Conservation (phyloP, 2,113 vertebrate species). For the Gadus macrocephalus region DNA sequence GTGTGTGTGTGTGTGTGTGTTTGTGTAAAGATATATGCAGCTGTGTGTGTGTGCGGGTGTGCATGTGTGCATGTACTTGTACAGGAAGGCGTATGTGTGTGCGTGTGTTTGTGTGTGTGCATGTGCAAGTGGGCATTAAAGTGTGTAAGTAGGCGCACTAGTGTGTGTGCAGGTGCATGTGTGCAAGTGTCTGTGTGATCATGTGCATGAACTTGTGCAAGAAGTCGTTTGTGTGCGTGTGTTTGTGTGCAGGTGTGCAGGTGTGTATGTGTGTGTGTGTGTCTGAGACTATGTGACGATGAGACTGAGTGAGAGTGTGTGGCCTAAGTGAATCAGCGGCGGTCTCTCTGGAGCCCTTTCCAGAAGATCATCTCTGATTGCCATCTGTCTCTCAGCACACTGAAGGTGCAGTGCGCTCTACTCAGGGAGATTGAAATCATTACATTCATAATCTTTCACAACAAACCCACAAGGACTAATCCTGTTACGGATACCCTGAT, state of each 20-base stretch:
- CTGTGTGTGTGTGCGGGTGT: too few species aligned
- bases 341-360: neutral
- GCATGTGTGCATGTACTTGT: too few species aligned
- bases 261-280: neutral
- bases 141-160: neutral
- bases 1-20: too few species aligned
- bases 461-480: conserved; percentile 42
- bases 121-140: neutral
- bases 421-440: conserved; percentile 43
- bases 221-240: neutral
- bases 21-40: too few species aligned
- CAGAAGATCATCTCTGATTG: conserved; percentile 8
- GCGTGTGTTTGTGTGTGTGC: neutral
- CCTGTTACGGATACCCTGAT: conserved; percentile 33
- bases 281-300: neutral
- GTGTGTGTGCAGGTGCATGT: too few species aligned
- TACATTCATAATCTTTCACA: conserved; percentile 44
- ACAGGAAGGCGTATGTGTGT: neutral
- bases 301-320: neutral
- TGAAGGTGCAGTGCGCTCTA: conserved; percentile 19
- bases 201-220: neutral
- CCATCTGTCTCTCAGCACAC: conserved; percentile 13
- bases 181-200: neutral
- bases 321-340: neutral
- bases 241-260: neutral